A percentile compares a stretch with the other conserved stretches of the same genome.
phyloP scores from a whole-genome alignment of 2,797 vertebrate species.

The Tauraco hartlaubi region DNA sequence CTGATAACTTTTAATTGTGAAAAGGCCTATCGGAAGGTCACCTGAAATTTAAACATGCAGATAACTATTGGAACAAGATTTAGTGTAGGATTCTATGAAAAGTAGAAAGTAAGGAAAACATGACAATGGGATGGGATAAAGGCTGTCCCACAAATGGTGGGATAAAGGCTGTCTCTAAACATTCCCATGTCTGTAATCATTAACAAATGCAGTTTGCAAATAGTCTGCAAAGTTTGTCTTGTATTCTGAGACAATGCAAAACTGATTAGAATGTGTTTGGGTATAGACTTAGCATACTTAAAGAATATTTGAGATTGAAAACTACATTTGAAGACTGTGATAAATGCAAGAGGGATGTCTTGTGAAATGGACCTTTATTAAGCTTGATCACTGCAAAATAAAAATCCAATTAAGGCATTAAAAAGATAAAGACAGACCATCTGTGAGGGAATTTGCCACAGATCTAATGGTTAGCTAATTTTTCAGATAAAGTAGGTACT shows the following conservation, averaged over 20 bases:
- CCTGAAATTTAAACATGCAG: background rate
- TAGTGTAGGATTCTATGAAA: background rate
- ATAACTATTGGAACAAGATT: background rate
- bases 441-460: constrained; percentile 59
- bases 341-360: background rate
- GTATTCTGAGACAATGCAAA: background rate
- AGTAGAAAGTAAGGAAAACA: background rate
- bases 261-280: background rate
- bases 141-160: background rate
- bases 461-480: constrained; percentile 51
- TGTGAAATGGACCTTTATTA: constrained; percentile 41
- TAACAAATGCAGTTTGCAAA: background rate
- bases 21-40: background rate
- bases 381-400: constrained; percentile 35
- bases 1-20: background rate
- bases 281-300: background rate
- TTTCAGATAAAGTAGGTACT: background rate
- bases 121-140: background rate
- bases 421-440: constrained; percentile 66
- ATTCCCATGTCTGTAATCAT: background rate
- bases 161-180: background rate
- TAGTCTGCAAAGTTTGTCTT: background rate
- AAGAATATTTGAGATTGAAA: background rate
- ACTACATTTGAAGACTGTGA: background rate
- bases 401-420: constrained; percentile 64